These are phyloP conservation scores for Pogonophryne albipinna DNA, from an alignment of 2,797 vertebrate species.

Conservation along the genomic window DNA sequence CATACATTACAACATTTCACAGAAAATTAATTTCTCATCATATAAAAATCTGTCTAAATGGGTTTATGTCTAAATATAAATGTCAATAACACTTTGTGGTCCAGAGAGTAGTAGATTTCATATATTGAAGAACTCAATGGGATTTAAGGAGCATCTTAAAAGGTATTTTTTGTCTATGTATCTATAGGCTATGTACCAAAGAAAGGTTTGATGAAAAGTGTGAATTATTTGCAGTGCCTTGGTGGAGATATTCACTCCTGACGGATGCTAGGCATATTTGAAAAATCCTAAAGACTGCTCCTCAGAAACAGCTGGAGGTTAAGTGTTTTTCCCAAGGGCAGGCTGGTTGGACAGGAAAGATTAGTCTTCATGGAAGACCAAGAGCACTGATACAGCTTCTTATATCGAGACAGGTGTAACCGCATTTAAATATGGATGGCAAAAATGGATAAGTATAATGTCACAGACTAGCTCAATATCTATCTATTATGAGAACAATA, in stretches of 20 bases:
- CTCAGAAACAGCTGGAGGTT: conserved; percentile 34
- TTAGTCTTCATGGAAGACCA: neutral
- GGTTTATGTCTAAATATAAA: conserved; percentile 37
- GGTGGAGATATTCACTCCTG: conserved; percentile 11
- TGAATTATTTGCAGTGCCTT: conserved; percentile 13
- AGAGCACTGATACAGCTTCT: neutral
- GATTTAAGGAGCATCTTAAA: conserved; percentile 19
- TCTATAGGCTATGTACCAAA: conserved; percentile 35
- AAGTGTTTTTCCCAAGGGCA: conserved; percentile 41
- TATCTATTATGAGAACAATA: neutral
- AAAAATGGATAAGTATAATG: neutral
- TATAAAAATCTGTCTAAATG: conserved; percentile 40
- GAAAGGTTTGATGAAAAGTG: conserved; percentile 23
- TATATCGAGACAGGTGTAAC: neutral
- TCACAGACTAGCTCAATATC: neutral
- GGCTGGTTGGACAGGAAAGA: conserved; percentile 6
- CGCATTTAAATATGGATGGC: neutral
- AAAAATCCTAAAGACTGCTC: conserved; percentile 24
- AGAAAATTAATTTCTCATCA: conserved; percentile 54
- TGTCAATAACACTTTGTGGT: conserved; percentile 30
- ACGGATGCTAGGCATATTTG: conserved; percentile 25
- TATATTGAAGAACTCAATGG: neutral
- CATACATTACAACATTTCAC: conserved; percentile 40
- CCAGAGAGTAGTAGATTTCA: conserved; percentile 3
- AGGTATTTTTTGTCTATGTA: conserved; percentile 35